A percentile compares a stretch with the other conserved stretches of the same genome.
Evolutionary conservation across 2,113 vertebrate species (phyloP).

Genomic region (Pteruthius melanotis): DNA sequence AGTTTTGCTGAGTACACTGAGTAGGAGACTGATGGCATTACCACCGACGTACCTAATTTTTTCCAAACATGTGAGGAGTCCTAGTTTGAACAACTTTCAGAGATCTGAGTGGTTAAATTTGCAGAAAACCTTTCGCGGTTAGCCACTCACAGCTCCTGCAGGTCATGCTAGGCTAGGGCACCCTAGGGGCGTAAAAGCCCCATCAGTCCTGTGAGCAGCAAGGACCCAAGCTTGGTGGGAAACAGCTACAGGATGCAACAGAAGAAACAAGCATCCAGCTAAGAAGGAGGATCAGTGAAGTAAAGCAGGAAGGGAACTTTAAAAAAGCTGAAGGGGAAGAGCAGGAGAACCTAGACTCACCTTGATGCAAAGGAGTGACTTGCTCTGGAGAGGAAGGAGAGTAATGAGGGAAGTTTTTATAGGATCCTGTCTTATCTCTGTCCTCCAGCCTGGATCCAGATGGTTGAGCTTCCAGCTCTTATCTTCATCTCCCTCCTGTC

Average conservation of each 20-base stretch:
- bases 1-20: neutral
- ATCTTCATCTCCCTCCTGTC: neutral
- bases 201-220: neutral
- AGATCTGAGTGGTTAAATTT: neutral
- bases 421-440: neutral
- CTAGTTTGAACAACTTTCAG: neutral
- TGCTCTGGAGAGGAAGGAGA: neutral
- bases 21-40: rapidly evolving
- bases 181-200: neutral
- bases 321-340: neutral
- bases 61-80: neutral
- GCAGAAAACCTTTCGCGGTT: neutral
- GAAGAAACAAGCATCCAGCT: neutral
- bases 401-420: neutral
- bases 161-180: neutral
- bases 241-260: neutral
- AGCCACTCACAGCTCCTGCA: neutral
- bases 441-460: neutral
- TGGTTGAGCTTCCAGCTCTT: neutral
- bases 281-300: neutral
- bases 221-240: neutral
- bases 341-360: neutral
- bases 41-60: neutral
- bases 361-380: neutral
- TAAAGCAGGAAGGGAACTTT: neutral